Evolutionary conservation across 2,797 vertebrate genomes (phyloP), one percentile per base, ranked within the genome.

Genomic region (Notoglanidium macrostoma): DNA sequence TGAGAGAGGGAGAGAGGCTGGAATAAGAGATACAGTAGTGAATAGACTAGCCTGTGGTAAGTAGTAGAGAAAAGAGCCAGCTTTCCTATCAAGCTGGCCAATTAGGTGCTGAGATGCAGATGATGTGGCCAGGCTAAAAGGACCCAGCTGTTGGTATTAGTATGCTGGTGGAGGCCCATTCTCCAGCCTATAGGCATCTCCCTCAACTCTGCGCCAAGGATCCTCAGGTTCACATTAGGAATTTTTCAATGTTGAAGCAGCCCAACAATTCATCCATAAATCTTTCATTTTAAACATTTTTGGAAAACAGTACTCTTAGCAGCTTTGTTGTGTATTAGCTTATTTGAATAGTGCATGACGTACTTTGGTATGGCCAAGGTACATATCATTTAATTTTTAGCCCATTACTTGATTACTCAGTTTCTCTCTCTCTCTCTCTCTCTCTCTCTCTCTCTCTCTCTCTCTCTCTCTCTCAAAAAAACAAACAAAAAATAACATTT

Each of bases 101-200:
- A 88, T 88, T 88, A 88, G 72, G 80, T n/a, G n/a, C 87, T 72
- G 85, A 86, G 85, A 70, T 86, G 87, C 72, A 86, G 87, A 86
- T 78, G 87, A 86, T 86, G 84, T 83, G 51, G 61, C 72, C 84
- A 59, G 49, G 59, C 84, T 85, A 77, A 88, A 88, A 88, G 54
- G 72, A 86, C 70, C 87, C 85, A 88, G 85, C 84, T 88, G 87
- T 85, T 84, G 51, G 83, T 77, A 85, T 80, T 88, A 80, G 65
- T 76, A 88, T 88, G 74, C 72, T 85, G 65, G 44, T 44, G 8
- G 55, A 85, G 83, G n/a, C 73, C 63, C 35, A 12, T 87, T 87
- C 82, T 77, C 72, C 46, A 83, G 80, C 26, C 70, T 73, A 51
- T 67, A 51, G 86, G 61, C 59, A 46, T 35, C 61, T 76, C 59